Conservation (phyloP, 2,888 invertebrate genomes). For the Prosopocoilus inquinatus region DNA sequence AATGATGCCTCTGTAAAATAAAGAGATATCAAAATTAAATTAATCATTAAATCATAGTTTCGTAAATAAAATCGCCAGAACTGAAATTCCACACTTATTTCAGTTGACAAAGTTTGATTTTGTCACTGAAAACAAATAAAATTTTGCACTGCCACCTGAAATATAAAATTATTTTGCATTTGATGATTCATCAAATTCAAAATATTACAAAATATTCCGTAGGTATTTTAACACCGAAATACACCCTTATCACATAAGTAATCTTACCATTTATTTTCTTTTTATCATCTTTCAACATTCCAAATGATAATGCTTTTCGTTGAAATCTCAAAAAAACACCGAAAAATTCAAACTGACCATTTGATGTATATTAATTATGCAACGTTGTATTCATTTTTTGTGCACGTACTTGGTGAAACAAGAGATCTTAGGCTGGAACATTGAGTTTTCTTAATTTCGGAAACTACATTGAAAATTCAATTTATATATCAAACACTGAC, state of each 20-base stretch:
- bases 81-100: slow-evolving; percentile 11
- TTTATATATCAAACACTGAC: slow-evolving; percentile 8
- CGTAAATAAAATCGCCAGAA: slow-evolving; percentile 6
- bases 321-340: too few species aligned
- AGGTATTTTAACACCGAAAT: too few species aligned
- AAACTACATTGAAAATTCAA: slow-evolving; percentile 21
- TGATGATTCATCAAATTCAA: too few species aligned
- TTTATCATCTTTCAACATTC: too few species aligned
- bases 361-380: slow-evolving; percentile 1
- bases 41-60: slow-evolving; percentile 11
- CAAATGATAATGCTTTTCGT: too few species aligned
- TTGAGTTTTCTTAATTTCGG: slow-evolving; percentile 16
- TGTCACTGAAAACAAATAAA: neutral
- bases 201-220: too few species aligned
- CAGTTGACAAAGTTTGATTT: neutral
- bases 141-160: neutral
- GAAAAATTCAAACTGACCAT: neutral
- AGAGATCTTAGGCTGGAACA: slow-evolving; percentile 9
- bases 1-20: slow-evolving; percentile 84
- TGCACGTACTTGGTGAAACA: neutral
- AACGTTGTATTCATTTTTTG: neutral
- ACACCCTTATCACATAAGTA: too few species aligned
- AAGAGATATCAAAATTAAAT: slow-evolving; percentile 9
- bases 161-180: too few species aligned
- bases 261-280: too few species aligned